Evolutionary conservation across 2,888 invertebrate genomes (phyloP).

Genomic region (Nymphalis polychloros): DNA sequence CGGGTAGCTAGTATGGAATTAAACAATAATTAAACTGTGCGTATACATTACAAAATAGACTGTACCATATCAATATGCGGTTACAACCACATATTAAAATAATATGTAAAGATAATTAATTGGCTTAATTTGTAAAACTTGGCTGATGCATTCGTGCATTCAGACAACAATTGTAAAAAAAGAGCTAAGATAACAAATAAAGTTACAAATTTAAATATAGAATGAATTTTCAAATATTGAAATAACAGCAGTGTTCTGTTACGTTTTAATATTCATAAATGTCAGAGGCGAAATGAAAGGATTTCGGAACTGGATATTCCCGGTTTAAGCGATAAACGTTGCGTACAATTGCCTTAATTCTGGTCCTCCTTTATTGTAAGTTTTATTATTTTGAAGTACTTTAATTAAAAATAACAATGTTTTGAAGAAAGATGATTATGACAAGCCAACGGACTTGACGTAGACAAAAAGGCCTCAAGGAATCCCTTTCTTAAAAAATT

Average conservation of each 20-base stretch:
- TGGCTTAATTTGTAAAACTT: not conserved
- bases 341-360: conserved; percentile 50
- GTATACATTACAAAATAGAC: too few relatives aligned
- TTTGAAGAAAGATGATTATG: conserved; percentile 64
- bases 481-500: conserved; percentile 52
- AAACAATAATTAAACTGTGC: too few relatives aligned
- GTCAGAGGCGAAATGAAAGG: conserved; percentile 52
- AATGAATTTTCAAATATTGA: conserved; percentile 38
- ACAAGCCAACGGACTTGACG: conserved; percentile 59
- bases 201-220: conserved; percentile 35
- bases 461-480: conserved; percentile 61
- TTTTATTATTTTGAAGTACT: conserved; percentile 64
- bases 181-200: conserved; percentile 23
- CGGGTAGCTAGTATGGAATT: too few relatives aligned
- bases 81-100: too few relatives aligned
- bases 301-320: conserved; percentile 49
- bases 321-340: conserved; percentile 49
- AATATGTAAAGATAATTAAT: not conserved
- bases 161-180: conserved; percentile 2
- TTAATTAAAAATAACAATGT: conserved; percentile 70
- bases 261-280: conserved; percentile 55
- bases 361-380: conserved; percentile 51
- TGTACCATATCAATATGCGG: too few relatives aligned
- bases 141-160: not conserved
- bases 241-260: conserved; percentile 40